Base-by-base conservation (phyloP, 2,797 vertebrate species). In the Leuciscus waleckii region DNA sequence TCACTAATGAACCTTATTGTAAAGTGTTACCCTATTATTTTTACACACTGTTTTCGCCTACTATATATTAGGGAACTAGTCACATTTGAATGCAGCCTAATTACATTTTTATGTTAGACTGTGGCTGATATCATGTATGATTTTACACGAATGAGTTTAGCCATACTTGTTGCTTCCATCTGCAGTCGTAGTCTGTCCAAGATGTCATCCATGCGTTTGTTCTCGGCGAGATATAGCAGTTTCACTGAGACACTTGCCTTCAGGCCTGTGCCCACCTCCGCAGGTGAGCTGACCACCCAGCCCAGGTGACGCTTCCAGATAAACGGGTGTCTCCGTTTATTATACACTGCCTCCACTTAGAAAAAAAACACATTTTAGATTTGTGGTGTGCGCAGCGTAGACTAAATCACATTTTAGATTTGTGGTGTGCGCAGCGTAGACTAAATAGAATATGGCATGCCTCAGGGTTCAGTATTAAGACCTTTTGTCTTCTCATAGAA, bases 241-340 rank as follows among this genome's bases (percentile, higher is more conserved):
- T 43, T 90, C 23, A 95, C 68, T 3, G 84, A 87, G 58, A 95
- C 89, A 1, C 70, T 86, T 54, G 92, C 87, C 85, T 91, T 92
- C 61, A 95, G 87, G 23, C 94, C 94, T 0, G 95, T 95, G 26
- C 95, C 95, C 67, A 95, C 92, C 8, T 94, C 86, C 0, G 94
- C 94, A 1, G 94, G 95, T 4, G 93, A 95, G 83, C 93, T 95
- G 17, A 89, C 91, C 88, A 95, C 92, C 92, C 94, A 95, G 1
- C 95, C 95, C 70, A 95, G 84, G 87, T 94, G 91, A 85, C 93
- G 91, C 82, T 95, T 95, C 93, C 93, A 95, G 87, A 89, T 88
- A 87, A 95, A 95, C 0, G 92, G 85, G 86, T 93, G 94, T 63
- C 90, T 89, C 79, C 94, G 80, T 76, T 81, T 71, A 10, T 54